phyloP scores from a whole-genome alignment of 2,113 vertebrate genomes.

The Hippotragus niger region DNA sequence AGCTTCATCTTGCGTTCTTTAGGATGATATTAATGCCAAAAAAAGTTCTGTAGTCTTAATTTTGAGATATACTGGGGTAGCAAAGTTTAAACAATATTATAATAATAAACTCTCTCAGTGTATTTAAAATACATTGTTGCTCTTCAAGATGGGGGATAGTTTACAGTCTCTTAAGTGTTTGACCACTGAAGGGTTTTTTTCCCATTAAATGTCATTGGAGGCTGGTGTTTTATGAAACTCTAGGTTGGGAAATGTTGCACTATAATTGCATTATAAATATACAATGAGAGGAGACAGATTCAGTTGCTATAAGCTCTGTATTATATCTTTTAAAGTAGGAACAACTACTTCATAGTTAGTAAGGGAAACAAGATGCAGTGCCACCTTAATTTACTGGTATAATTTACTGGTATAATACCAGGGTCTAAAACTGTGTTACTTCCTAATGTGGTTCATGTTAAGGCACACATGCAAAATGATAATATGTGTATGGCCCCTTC shows the following conservation, averaged over 20 bases:
- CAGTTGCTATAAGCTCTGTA: background rate
- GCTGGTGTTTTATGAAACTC: background rate
- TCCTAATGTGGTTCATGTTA: background rate
- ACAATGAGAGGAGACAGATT: background rate
- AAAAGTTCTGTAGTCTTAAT: background rate
- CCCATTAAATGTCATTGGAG: background rate
- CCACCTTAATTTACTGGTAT: background rate
- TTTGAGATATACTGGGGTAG: background rate
- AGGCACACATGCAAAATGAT: background rate
- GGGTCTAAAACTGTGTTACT: background rate
- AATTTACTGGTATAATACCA: background rate
- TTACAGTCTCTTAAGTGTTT: background rate
- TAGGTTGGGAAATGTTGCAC: background rate
- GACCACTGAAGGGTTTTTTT: background rate
- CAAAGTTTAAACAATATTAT: background rate
- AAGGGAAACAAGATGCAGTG: background rate
- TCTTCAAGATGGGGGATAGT: background rate
- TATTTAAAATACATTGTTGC: background rate
- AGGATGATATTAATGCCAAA: background rate
- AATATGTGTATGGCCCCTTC: background rate
- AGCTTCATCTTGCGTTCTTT: background rate
- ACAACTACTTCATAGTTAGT: background rate
- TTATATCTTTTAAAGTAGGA: background rate
- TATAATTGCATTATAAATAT: background rate
- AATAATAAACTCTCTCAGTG: background rate